phyloP scores from a whole-genome alignment of 2,888 invertebrate species.

The Stomorhina lunata region DNA sequence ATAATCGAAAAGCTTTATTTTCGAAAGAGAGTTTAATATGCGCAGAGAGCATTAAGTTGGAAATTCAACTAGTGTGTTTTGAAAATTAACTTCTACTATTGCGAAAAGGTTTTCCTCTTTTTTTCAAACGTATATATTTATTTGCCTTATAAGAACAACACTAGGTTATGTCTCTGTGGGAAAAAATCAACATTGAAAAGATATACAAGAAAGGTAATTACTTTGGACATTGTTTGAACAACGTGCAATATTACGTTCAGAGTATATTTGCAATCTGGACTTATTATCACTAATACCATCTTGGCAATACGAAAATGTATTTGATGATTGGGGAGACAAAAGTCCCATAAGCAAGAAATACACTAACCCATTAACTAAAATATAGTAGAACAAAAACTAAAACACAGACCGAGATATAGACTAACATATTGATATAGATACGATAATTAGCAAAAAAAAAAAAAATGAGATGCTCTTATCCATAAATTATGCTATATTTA shows the following conservation, averaged over 20 bases:
- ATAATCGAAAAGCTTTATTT: background rate
- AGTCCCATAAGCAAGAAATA: no score
- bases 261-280: background rate
- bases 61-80: conserved; percentile 47
- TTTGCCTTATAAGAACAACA: background rate
- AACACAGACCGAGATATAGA: no score
- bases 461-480: no score
- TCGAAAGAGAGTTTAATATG: conserved; percentile 32
- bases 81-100: background rate
- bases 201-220: background rate
- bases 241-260: background rate
- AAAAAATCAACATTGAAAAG: background rate
- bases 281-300: background rate
- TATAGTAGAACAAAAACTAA: no score
- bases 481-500: no score
- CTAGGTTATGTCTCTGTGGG: background rate
- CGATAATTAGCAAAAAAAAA: no score
- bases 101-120: background rate
- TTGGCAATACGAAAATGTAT: background rate
- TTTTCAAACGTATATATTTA: background rate
- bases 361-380: no score
- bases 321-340: no score
- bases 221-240: background rate
- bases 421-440: no score
- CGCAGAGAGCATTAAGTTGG: conserved; percentile 11